These are phyloP conservation scores for Theonella swinhoei DNA, from an alignment of 37 sponge, comb jelly and placozoan species.

Conservation along the genomic window DNA sequence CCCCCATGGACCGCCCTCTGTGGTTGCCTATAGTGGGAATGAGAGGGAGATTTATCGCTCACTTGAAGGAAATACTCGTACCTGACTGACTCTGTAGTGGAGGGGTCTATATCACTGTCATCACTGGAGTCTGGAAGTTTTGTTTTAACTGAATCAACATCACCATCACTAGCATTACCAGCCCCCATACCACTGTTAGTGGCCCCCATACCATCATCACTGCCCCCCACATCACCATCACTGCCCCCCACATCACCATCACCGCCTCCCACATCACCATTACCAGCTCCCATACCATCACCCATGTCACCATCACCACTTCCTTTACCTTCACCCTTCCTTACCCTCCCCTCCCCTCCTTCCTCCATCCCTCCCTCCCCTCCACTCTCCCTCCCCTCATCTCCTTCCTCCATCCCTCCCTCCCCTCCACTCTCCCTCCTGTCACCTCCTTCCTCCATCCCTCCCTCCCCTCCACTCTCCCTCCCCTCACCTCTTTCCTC, in stretches of 20 bases:
- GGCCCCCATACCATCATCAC: no score
- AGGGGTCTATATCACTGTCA: not conserved
- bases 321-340: not conserved
- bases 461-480: not conserved
- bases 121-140: not conserved
- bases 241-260: not conserved
- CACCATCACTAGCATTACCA: not conserved
- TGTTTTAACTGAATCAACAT: not conserved
- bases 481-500: not conserved
- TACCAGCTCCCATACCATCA: not conserved
- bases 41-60: no score
- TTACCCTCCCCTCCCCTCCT: not conserved
- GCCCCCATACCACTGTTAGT: no score
- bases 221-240: not conserved
- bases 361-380: not conserved
- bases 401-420: conserved; percentile 3
- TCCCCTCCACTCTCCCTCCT: not conserved
- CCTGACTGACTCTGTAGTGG: not conserved
- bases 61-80: no score
- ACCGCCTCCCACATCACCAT: no score
- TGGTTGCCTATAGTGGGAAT: no score
- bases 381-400: not conserved
- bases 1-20: no score
- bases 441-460: not conserved
- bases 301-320: not conserved